These are phyloP conservation scores for Meghimatium bilineatum DNA, from an alignment of 2,888 invertebrate species.

Conservation along the genomic window DNA sequence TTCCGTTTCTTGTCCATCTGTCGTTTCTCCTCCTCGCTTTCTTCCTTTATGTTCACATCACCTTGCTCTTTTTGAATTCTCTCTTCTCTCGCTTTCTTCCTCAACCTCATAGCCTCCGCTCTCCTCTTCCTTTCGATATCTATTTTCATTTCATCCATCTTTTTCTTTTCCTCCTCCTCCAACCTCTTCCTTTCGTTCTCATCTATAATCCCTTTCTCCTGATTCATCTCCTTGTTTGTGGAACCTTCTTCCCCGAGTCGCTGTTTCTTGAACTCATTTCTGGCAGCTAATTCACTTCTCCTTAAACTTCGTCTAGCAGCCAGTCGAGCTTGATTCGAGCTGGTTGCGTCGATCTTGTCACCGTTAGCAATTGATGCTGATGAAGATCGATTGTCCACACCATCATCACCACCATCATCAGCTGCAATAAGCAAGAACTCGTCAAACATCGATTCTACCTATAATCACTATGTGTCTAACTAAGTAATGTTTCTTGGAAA, in stretches of 20 bases:
- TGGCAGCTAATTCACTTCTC: conserved; percentile 30
- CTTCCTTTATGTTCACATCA: background rate
- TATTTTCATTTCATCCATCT: conserved; percentile 25
- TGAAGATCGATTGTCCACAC: background rate
- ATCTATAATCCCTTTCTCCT: conserved; percentile 3
- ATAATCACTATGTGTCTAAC: background rate
- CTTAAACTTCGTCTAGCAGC: conserved; percentile 23
- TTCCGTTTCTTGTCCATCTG: background rate
- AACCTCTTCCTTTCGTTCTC: conserved; percentile 18
- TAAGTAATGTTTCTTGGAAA: background rate
- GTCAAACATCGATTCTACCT: background rate
- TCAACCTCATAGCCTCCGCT: conserved; percentile 24
- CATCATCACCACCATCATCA: conserved; percentile 8
- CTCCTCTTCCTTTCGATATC: conserved; percentile 24
- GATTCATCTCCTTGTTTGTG: background rate
- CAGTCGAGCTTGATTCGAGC: background rate
- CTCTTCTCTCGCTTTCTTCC: conserved; percentile 26
- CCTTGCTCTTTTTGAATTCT: conserved; percentile 17
- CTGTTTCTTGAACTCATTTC: conserved; percentile 29
- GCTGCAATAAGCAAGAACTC: conserved; percentile 28
- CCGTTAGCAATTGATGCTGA: background rate
- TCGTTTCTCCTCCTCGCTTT: background rate
- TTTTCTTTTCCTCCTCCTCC: conserved; percentile 12
- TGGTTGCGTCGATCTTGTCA: conserved; percentile 19
- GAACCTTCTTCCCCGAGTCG: background rate